Conservation (phyloP, 2,113 vertebrate genomes). For the Ornithorhynchus anatinus region DNA sequence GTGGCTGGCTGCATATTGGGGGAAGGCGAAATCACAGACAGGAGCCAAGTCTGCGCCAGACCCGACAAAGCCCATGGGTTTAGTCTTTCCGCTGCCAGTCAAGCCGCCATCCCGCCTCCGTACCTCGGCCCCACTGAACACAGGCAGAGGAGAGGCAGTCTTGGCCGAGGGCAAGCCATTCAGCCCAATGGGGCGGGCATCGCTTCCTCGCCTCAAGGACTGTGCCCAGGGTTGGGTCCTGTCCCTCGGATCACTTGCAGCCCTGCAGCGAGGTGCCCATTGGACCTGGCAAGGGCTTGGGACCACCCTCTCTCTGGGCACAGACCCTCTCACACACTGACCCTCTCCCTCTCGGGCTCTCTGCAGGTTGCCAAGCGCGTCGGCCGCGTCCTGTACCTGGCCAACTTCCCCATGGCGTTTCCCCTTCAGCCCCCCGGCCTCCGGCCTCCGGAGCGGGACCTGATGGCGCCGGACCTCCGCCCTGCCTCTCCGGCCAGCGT, state of each 20-base stretch:
- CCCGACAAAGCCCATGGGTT: too few species aligned
- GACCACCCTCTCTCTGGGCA: too few species aligned
- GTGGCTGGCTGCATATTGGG: too few species aligned
- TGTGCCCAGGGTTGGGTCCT: neutral
- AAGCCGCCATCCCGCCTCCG: too few species aligned
- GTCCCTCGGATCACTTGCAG: too few species aligned
- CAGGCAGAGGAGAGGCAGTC: neutral
- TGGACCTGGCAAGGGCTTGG: too few species aligned
- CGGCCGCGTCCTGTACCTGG: slow-evolving; percentile 93
- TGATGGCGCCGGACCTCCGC: slow-evolving; percentile 68
- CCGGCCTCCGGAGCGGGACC: slow-evolving; percentile 74
- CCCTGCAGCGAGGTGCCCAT: too few species aligned
- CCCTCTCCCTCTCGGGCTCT: neutral
- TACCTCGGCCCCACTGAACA: neutral
- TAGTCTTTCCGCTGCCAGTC: too few species aligned
- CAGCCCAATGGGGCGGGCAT: neutral
- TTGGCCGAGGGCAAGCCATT: neutral
- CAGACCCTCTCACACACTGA: neutral
- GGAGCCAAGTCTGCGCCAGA: rapidly evolving
- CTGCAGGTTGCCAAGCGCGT: slow-evolving; percentile 87
- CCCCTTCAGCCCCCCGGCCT: slow-evolving; percentile 84
- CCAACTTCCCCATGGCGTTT: slow-evolving; percentile 89
- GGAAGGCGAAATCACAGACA: too few species aligned
- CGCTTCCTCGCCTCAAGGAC: neutral
- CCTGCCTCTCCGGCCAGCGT: slow-evolving; percentile 80